A percentile compares a stretch with the other conserved stretches of the same genome.
Conservation (phyloP, 2,888 invertebrate species). For the Campopleginae sp. region DNA sequence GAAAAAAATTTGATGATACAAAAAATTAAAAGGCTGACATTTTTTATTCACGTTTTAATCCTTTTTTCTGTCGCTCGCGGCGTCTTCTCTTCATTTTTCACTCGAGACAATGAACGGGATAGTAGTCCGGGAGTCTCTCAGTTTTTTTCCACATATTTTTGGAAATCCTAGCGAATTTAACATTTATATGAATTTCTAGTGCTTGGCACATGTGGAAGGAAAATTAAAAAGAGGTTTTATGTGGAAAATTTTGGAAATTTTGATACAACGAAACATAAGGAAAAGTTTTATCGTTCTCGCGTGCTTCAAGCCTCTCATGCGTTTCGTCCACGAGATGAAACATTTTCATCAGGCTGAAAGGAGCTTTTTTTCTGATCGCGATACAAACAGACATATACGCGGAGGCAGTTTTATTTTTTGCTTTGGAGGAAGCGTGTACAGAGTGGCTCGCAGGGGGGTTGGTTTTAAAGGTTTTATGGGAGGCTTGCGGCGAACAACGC, state of each 20-base stretch:
- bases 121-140: neutral
- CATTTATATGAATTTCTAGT: neutral
- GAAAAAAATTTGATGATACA: neutral
- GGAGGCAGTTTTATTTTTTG: conserved; percentile 12
- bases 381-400: conserved; percentile 6
- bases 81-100: neutral
- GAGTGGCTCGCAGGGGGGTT: conserved; percentile 33
- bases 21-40: conserved; percentile 27
- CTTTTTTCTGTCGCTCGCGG: neutral
- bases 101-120: neutral
- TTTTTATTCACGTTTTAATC: conserved; percentile 22
- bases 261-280: neutral
- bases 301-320: neutral
- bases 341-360: conserved; percentile 57
- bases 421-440: conserved; percentile 14
- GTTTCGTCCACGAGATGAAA: conserved; percentile 29
- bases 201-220: neutral
- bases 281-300: conserved; percentile 17
- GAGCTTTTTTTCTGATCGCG: conserved; percentile 45
- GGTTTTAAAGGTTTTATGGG: conserved; percentile 56
- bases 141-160: neutral
- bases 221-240: neutral
- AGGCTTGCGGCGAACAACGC: conserved; percentile 41
- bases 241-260: neutral
- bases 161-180: neutral